Percentiles rank a stretch among this genome's conserved stretches.
phyloP scores from a whole-genome alignment of 2,888 invertebrate species.

The Eilema sororculum region DNA sequence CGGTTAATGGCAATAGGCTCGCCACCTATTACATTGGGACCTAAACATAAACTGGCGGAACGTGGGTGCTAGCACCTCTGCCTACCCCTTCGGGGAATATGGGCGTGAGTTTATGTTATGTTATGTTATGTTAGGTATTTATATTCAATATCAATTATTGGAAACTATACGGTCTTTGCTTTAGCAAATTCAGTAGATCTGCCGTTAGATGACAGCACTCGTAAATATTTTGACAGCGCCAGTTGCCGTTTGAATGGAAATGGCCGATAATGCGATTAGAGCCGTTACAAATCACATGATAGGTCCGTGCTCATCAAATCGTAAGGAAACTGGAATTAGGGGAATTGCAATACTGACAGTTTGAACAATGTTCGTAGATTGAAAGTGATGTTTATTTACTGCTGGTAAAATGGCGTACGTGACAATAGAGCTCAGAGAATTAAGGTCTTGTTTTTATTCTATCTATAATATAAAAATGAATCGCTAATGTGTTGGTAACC shows the following conservation, averaged over 20 bases:
- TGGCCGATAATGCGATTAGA: conserved; percentile 46
- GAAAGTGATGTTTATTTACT: conserved; percentile 5
- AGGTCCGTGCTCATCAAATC: conserved; percentile 42
- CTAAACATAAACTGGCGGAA: no score
- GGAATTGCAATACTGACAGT: conserved; percentile 18
- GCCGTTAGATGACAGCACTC: conserved; percentile 46
- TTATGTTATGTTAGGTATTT: no score
- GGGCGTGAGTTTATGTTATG: no score
- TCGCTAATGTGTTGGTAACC: no score
- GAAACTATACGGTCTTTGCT: conserved; percentile 30
- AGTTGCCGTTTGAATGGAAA: conserved; percentile 44
- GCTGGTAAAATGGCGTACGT: neutral
- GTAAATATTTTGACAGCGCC: conserved; percentile 52
- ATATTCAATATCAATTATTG: conserved; percentile 37
- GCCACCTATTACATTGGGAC: no score
- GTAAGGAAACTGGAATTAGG: conserved; percentile 42
- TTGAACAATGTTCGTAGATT: conserved; percentile 1
- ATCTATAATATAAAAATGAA: no score
- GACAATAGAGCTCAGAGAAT: neutral
- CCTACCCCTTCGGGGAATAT: no score
- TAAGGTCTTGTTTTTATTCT: neutral
- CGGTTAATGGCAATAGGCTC: no score
- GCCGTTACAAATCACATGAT: conserved; percentile 47
- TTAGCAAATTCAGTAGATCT: conserved; percentile 37
- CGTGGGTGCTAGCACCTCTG: no score